phyloP scores from a whole-genome alignment of 2,113 vertebrate species.

The Nycticorax nycticorax region DNA sequence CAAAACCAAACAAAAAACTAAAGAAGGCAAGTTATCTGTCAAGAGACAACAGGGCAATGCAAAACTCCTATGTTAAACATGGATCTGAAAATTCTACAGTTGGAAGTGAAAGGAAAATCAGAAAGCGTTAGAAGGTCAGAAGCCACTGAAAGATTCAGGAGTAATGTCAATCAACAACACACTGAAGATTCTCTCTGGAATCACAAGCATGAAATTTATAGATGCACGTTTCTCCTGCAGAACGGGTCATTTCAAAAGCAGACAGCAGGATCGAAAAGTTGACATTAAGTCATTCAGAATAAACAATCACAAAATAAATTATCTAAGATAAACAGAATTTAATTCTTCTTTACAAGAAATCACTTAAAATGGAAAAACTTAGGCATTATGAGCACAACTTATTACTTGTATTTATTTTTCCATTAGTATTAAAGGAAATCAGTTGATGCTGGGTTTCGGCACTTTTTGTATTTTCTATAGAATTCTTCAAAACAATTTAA shows the following conservation, averaged over 20 bases:
- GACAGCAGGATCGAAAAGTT: not conserved
- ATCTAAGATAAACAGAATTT: not conserved
- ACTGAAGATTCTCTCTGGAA: not conserved
- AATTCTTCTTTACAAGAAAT: not conserved
- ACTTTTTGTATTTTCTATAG: not conserved
- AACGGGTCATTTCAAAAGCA: slow-evolving; percentile 4
- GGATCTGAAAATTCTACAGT: not conserved
- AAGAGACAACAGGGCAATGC: not conserved
- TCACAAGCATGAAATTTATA: not conserved
- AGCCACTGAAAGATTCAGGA: not conserved
- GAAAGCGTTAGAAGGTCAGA: not conserved
- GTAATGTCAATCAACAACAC: not conserved
- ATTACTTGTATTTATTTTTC: not conserved
- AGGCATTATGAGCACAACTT: not conserved
- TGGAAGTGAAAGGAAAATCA: not conserved
- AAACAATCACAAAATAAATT: not conserved
- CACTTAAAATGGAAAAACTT: not conserved
- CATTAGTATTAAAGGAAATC: not conserved
- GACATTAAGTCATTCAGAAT: not conserved
- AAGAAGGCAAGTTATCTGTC: not conserved
- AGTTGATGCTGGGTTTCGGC: not conserved
- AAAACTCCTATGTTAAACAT: not conserved
- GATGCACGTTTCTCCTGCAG: not conserved
- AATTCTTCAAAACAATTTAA: not conserved
- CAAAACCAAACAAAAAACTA: not conserved